phyloP scores from a whole-genome alignment of 2,888 invertebrate genomes.

The Eucera pruinosa region DNA sequence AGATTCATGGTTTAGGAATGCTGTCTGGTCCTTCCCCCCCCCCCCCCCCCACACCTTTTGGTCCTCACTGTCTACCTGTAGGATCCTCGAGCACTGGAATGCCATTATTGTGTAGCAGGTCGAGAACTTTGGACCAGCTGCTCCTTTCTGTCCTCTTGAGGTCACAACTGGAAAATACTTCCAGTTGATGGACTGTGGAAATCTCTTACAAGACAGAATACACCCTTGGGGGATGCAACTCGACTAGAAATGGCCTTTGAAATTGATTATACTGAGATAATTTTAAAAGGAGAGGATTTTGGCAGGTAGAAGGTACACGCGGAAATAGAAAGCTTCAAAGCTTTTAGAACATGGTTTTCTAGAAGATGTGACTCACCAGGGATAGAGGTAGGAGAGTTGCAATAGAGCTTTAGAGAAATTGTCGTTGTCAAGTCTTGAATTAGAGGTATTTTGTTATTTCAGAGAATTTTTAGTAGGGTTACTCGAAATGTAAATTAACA shows the following conservation, averaged over 20 bases:
- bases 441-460: no score
- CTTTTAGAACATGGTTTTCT: no score
- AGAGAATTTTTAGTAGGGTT: no score
- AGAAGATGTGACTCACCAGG: no score
- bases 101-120: slow-evolving; percentile 48
- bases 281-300: background rate
- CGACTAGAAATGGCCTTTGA: background rate
- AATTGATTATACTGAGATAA: background rate
- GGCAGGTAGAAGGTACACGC: no score
- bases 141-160: background rate
- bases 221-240: background rate
- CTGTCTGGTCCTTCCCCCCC: slow-evolving; percentile 51
- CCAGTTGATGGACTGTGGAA: background rate
- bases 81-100: slow-evolving; percentile 32
- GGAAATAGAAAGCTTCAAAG: no score
- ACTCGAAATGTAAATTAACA: no score
- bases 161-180: background rate
- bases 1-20: slow-evolving; percentile 78
- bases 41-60: slow-evolving; percentile 19
- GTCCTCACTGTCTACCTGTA: slow-evolving; percentile 43
- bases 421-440: no score
- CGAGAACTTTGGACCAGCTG: slow-evolving; percentile 48
- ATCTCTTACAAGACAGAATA: background rate
- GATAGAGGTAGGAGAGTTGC: no score
- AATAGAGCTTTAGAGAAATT: no score